Evolutionary conservation across 1,140 invertebrate species (phyloP).

Genomic region (Lepidurus packardi): DNA sequence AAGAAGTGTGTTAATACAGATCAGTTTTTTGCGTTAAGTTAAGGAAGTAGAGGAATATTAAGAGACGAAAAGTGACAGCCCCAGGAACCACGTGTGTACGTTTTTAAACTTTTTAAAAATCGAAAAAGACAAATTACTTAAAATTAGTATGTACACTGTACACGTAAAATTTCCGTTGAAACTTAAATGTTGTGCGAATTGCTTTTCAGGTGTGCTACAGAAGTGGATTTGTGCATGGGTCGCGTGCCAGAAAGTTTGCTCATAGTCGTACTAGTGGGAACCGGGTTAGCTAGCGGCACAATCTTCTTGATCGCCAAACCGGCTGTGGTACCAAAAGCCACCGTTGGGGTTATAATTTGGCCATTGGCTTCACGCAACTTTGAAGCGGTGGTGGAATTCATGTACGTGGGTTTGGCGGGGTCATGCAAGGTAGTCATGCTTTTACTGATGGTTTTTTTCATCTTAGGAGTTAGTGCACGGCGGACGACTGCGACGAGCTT

Average conservation of each 20-base stretch:
- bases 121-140: background rate
- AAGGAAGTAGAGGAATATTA: too few species aligned
- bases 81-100: background rate
- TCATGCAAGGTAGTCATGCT: slow-evolving; percentile 3
- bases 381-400: slow-evolving; percentile 23
- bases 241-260: background rate
- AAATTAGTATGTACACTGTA: background rate
- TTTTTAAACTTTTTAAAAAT: background rate
- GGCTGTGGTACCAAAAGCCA: background rate
- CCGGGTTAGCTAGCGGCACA: background rate
- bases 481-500: background rate
- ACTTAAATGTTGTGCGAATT: background rate
- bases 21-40: background rate
- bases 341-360: background rate
- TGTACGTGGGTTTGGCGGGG: slow-evolving; percentile 22
- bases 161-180: background rate
- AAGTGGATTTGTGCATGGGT: background rate
- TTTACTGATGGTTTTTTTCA: background rate
- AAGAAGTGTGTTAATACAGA: background rate
- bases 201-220: background rate
- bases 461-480: background rate
- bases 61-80: background rate
- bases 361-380: slow-evolving; percentile 24
- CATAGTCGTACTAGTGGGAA: background rate
- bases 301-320: background rate